Evolutionary conservation across 2,888 invertebrate species (phyloP), one percentile per base, ranked within the genome.

Genomic region (Eupeodes latifasciatus): DNA sequence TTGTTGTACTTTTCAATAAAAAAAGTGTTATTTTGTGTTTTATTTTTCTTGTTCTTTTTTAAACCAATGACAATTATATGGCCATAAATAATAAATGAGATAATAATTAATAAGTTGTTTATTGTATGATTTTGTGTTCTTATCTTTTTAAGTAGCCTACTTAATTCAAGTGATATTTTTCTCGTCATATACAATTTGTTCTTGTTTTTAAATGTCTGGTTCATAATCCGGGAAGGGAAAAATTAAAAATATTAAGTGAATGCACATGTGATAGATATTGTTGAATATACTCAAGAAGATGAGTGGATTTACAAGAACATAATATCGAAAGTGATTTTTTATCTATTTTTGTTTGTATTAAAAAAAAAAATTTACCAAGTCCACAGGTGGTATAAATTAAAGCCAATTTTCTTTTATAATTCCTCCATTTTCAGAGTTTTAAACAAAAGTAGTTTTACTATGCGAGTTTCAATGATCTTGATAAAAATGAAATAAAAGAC

Each of bases 121-220:
- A 40, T 40, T 40, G 40, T 5, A 5, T 40, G 40, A 74, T 40
- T 40, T 40, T 40, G 9, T 7, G 9, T 40, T 40, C 40, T 40
- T 40, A 40, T 40, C 40, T 61, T 9, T 61, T 57, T 0, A 36
- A 75, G 72, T 85, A 72, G 76, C 77, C 77, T 81, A 72, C 64
- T 85, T 81, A 51, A 40, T 47, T 57, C 44, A 12, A n/a, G 49
- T 71, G 10, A 44, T 40, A 19, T 40, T 47, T 77, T 51, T 47
- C n/a, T 14, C n/a, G 49, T 53, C 5, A 2, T 40, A 5, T 27
- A 3, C 27, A 27, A 3, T 27, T 36, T 55, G 5, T 36, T 72
- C 27, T 27, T 27, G 3, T 44, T 11, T 51, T 34, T 34, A 27
- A 16, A 14, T 69, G 16, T 77, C 49, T 71, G 81, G 16, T 59